Percentiles rank a stretch among this genome's conserved stretches.
Conservation (phyloP, 2,113 vertebrate species). For the Pantherophis guttatus region DNA sequence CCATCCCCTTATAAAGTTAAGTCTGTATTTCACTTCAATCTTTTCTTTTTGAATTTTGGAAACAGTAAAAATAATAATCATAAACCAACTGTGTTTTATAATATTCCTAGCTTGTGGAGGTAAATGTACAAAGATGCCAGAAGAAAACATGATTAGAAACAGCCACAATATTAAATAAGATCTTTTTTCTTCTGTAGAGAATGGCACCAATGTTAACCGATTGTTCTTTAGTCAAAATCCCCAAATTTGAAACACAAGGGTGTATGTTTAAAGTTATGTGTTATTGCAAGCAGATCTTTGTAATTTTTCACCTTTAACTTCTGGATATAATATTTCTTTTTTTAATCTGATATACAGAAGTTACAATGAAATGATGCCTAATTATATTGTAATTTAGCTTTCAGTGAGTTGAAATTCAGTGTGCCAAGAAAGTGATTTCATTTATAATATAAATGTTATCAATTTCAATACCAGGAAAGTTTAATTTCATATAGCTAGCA, state of each 20-base stretch:
- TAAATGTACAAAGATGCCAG: not conserved
- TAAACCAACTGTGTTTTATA: not conserved
- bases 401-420: not conserved
- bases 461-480: not conserved
- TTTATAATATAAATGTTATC: not conserved
- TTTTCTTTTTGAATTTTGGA: conserved; percentile 45
- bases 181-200: not conserved
- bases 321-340: not conserved
- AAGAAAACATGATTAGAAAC: not conserved
- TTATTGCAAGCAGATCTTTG: not conserved
- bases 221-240: conserved; percentile 1
- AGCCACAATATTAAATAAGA: not conserved
- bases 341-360: not conserved
- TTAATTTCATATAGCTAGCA: not conserved
- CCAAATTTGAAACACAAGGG: not conserved
- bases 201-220: not conserved
- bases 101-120: not conserved
- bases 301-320: not conserved
- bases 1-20: conserved; percentile 57
- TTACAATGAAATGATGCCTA: not conserved
- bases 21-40: conserved; percentile 42
- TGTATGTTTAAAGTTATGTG: not conserved
- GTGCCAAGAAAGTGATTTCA: not conserved
- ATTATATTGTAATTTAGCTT: not conserved
- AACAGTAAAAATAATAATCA: conserved; percentile 53